phyloP scores from a whole-genome alignment of 2,113 vertebrate species.

The Pomatostomus ruficeps region DNA sequence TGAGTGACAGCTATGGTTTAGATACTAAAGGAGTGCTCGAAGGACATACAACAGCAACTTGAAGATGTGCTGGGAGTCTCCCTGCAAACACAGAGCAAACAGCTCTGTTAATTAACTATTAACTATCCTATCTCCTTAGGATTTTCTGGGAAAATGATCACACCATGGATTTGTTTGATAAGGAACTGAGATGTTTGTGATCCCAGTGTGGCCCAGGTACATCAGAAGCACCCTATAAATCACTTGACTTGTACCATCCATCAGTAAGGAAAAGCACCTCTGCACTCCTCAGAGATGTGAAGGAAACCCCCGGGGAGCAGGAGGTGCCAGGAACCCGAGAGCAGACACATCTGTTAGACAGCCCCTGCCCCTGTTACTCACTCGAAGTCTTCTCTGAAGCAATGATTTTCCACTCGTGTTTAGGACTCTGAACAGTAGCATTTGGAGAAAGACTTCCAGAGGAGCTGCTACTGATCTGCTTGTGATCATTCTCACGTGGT shows the following conservation, averaged over 20 bases:
- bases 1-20: neutral
- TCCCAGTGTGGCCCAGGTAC: neutral
- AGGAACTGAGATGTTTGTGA: neutral
- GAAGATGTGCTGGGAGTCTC: neutral
- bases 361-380: constrained; percentile 72
- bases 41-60: accelerated
- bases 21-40: accelerated
- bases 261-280: neutral
- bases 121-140: neutral
- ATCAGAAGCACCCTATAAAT: neutral
- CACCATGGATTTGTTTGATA: accelerated
- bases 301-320: neutral
- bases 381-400: constrained; percentile 97
- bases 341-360: neutral
- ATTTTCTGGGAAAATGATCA: neutral
- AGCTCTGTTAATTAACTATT: neutral
- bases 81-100: accelerated
- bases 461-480: constrained; percentile 91
- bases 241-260: neutral
- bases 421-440: constrained; percentile 81
- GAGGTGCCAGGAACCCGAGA: neutral
- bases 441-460: constrained; percentile 88
- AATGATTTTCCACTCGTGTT: constrained; percentile 98
- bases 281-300: neutral
- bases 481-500: constrained; percentile 91